These are phyloP conservation scores for Philonicus albiceps DNA, from an alignment of 2,888 invertebrate genomes.

Conservation along the genomic window DNA sequence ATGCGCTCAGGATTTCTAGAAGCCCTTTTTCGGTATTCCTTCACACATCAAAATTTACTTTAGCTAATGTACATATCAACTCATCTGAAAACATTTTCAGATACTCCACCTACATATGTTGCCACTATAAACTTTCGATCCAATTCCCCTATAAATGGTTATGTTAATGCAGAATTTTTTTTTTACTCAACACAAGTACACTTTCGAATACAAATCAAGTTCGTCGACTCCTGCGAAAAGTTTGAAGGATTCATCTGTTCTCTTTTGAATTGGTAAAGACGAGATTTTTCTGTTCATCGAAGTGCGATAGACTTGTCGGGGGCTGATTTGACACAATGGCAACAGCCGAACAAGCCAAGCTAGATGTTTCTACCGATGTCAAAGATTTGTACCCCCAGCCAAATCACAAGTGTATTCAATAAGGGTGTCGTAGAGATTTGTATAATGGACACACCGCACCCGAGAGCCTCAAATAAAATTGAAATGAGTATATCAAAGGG, in stretches of 20 bases:
- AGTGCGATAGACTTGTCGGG: slow-evolving; percentile 42
- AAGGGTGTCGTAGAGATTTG: slow-evolving; percentile 35
- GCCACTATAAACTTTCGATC: slow-evolving; percentile 33
- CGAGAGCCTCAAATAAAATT: background rate
- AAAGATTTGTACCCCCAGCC: slow-evolving; percentile 40
- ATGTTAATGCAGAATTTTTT: slow-evolving; percentile 43
- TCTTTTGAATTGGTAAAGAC: slow-evolving; percentile 42
- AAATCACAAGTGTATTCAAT: slow-evolving; percentile 15
- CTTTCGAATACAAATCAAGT: slow-evolving; percentile 28
- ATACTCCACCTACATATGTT: background rate
- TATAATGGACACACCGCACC: slow-evolving; percentile 27
- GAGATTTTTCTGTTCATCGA: slow-evolving; percentile 41
- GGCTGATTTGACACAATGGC: slow-evolving; percentile 45
- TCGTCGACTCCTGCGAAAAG: background rate
- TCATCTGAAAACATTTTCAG: slow-evolving; percentile 19
- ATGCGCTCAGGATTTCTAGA: background rate
- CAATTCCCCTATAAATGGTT: slow-evolving; percentile 38
- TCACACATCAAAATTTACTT: background rate
- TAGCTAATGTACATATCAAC: background rate
- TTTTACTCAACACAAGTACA: slow-evolving; percentile 27
- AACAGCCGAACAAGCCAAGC: slow-evolving; percentile 38
- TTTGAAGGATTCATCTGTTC: slow-evolving; percentile 9
- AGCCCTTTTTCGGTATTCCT: background rate
- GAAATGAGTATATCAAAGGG: background rate
- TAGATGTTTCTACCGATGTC: slow-evolving; percentile 42